Base-by-base conservation (phyloP, 2,113 vertebrate genomes). In the Chloropsis cyanopogon region DNA sequence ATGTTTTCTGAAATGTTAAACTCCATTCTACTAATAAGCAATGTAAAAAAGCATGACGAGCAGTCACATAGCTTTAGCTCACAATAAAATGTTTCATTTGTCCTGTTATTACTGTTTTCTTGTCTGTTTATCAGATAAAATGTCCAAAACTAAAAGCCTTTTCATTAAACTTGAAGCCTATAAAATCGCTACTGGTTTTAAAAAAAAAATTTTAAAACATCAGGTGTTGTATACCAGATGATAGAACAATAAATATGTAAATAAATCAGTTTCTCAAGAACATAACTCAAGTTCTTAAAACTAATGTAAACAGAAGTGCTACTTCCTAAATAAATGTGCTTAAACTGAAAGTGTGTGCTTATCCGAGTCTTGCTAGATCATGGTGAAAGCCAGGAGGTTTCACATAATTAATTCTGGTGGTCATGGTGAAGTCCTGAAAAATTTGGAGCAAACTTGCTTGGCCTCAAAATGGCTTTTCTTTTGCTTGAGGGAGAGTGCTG, bases 31-130 rank as follows among this genome's bases (percentile, higher is more conserved):
- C 61, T 95, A 93, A 60, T 57, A 90, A 95, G 42, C 72, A 91
- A 77, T 93, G 88, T 97, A 95, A 83, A 96, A 90, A 93, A 94
- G 93, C 94, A 96, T 93, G 96, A 81, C 25, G 6, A 95, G 82
- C 91, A 95, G 75, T 92, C 79, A 89, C 70, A 88, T 90, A 92
- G 86, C 80, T 92, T 97, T 94, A 95, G 92, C 92, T 88, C 82
- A 88, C 64, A 96, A 96, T 97, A 95, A 97, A 97, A 88, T 82
- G 41, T 95, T 94, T 91, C 3, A 1, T 96, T 96, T 95, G 92
- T 91, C 65, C 65, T 82, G 52, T 90, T 93, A 80, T 61, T 56
- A 52, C 50, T 86, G 95, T 92, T 92, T 89, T 83, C 50, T 89
- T 72, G 71, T 87, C 80, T 77, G 52, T 96, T 95, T 95, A 46